Conservation (phyloP, 35 echinoderm and acorn worm genomes). For the Amphiura filiformis region DNA sequence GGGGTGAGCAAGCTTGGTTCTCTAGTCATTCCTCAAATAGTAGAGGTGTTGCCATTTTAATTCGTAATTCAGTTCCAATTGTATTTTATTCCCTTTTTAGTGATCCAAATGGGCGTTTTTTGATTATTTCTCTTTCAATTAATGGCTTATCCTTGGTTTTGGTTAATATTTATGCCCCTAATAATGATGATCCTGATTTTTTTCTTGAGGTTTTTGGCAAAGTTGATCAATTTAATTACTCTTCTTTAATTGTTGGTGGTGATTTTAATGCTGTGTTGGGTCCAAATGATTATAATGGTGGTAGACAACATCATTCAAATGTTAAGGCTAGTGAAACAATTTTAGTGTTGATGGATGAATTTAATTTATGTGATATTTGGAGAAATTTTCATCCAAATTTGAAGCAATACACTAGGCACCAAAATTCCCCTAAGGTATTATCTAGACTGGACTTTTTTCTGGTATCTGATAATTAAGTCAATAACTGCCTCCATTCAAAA, state of each 20-base stretch:
- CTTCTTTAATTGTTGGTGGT: slow-evolving; percentile 4
- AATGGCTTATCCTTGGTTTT: not conserved
- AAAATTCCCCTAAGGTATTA: slow-evolving; percentile 2
- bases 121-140: not conserved
- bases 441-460: slow-evolving; percentile 12
- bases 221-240: slow-evolving; percentile 2
- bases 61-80: not conserved
- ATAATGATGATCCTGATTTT: slow-evolving; percentile 22
- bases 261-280: slow-evolving; percentile 36
- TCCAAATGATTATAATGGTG: slow-evolving; percentile 24
- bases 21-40: slow-evolving; percentile 20
- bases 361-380: slow-evolving; percentile 39
- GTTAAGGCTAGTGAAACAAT: slow-evolving; percentile 10
- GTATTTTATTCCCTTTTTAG: not conserved
- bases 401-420: slow-evolving; percentile 13
- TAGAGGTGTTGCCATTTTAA: not conserved
- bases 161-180: slow-evolving; percentile 26
- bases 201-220: not conserved
- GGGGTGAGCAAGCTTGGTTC: slow-evolving; percentile 17
- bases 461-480: not conserved
- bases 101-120: slow-evolving; percentile 8
- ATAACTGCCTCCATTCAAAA: not conserved
- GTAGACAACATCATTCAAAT: slow-evolving; percentile 10
- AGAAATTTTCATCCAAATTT: slow-evolving; percentile 19
- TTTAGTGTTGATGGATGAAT: slow-evolving; percentile 3